phyloP scores from a whole-genome alignment of 2,888 invertebrate genomes.

The Oeneis ivallda region DNA sequence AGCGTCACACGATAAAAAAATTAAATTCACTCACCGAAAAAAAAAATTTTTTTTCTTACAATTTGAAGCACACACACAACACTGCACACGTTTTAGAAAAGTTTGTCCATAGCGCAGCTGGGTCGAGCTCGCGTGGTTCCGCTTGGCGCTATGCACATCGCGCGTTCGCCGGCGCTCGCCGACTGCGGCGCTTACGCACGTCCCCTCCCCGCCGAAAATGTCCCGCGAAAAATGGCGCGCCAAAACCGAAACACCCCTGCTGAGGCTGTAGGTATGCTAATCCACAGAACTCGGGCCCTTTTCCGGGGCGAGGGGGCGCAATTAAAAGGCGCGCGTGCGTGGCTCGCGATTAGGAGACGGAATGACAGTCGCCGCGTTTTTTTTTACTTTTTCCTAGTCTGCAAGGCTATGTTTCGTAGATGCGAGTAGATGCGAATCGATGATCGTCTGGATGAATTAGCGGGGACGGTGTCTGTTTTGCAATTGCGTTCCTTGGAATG shows the following conservation, averaged over 20 bases:
- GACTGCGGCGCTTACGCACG: constrained; percentile 77
- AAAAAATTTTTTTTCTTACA: constrained; percentile 27
- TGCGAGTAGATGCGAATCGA: constrained; percentile 57
- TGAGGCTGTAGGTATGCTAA: constrained; percentile 81
- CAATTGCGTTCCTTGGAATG: constrained; percentile 27
- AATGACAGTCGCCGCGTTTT: constrained; percentile 77
- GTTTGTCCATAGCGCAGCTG: constrained; percentile 49
- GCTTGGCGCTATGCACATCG: constrained; percentile 59
- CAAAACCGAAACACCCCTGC: constrained; percentile 73
- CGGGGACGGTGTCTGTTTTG: constrained; percentile 30
- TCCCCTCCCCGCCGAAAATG: constrained; percentile 52
- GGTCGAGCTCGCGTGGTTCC: constrained; percentile 45
- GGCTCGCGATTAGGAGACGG: constrained; percentile 79
- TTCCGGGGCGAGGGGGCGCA: constrained; percentile 79
- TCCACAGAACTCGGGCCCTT: constrained; percentile 72
- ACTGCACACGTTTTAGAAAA: constrained; percentile 46
- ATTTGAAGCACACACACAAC: constrained; percentile 42
- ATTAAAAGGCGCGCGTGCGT: constrained; percentile 82
- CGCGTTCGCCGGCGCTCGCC: constrained; percentile 72
- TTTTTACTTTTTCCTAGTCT: constrained; percentile 80
- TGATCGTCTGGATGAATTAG: constrained; percentile 50
- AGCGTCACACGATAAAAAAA: constrained; percentile 67
- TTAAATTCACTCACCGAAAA: constrained; percentile 46
- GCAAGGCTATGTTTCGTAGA: constrained; percentile 47
- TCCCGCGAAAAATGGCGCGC: constrained; percentile 74